Percentiles rank a stretch among this genome's conserved stretches.
phyloP scores from a whole-genome alignment of 2,797 vertebrate species.

The Tinamus major region DNA sequence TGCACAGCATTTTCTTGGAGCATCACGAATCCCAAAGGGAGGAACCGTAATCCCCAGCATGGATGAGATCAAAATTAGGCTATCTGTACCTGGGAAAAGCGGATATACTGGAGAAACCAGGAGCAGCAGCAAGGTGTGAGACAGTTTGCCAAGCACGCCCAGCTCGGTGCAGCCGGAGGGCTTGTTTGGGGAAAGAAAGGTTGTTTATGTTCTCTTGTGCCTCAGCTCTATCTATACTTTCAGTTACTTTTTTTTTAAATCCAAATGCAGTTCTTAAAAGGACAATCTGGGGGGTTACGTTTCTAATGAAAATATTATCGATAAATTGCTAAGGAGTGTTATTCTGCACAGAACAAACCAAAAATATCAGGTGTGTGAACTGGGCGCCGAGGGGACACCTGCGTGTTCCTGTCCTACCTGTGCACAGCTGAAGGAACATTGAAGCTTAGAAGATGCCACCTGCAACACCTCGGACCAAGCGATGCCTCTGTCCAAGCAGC shows the following conservation, averaged over 20 bases:
- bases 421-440: fast-evolving
- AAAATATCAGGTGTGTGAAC: background rate
- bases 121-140: fast-evolving
- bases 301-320: background rate
- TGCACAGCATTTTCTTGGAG: background rate
- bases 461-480: background rate
- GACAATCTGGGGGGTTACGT: background rate
- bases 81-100: background rate
- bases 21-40: background rate
- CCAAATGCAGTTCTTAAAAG: background rate
- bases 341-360: background rate
- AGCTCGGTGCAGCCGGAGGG: background rate
- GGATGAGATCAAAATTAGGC: background rate
- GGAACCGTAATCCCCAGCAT: background rate
- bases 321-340: background rate
- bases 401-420: background rate
- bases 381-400: background rate
- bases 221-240: background rate
- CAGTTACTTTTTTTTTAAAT: background rate
- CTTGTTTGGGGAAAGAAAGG: background rate
- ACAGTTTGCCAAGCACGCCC: background rate
- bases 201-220: background rate
- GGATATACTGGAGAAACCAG: background rate
- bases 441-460: background rate
- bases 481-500: fast-evolving